Evolutionary conservation across 2,113 vertebrate species (phyloP), one percentile per base, ranked within the genome.

Genomic region (Telmatochromis sp.): DNA sequence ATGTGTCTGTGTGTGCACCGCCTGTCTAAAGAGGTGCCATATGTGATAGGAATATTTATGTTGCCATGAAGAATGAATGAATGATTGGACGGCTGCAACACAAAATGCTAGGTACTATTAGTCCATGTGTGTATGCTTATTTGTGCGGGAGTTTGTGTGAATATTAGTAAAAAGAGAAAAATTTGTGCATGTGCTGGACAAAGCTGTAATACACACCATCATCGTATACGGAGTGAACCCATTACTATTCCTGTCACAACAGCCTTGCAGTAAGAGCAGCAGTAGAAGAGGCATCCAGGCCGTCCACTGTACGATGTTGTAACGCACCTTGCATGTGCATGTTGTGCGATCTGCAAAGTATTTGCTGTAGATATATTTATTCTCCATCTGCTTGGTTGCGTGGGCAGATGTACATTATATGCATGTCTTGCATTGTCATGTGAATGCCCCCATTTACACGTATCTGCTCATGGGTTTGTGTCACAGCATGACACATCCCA

Each of bases 201-300:
- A 57, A 84, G 81, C 85, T 90, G 87, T 91, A 91, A 92, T 93
- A 80, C 58, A 92, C 80, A 51, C 90, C 85, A 90, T 94, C 87
- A 68, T 90, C 35, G 80, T 88, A 91, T 88, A 91, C 45, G 86
- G 80, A 91, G 87, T 82, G 88, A 95, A 88, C 93, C 87, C 89
- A 96, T 96, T 96, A 96, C 93, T 96, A 96, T 96, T 96, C 95
- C 84, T 96, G 95, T 96, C 96, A 96, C 95, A 96, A 94, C 95
- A 95, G 92, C 95, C 94, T 94, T 96, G 95, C 96, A 95, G 96
- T 96, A 96, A 91, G 90, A 93, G 92, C 89, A 94, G 91, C 90
- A 92, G 93, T 90, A 91, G 91, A 87, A 87, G 81, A 93, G 81
- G 89, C 85, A 92, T 89, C 88, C 92, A 86, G 90, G 89, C 90